Evolutionary conservation across 1,140 invertebrate species (phyloP).

Genomic region (Bombus fervidus): DNA sequence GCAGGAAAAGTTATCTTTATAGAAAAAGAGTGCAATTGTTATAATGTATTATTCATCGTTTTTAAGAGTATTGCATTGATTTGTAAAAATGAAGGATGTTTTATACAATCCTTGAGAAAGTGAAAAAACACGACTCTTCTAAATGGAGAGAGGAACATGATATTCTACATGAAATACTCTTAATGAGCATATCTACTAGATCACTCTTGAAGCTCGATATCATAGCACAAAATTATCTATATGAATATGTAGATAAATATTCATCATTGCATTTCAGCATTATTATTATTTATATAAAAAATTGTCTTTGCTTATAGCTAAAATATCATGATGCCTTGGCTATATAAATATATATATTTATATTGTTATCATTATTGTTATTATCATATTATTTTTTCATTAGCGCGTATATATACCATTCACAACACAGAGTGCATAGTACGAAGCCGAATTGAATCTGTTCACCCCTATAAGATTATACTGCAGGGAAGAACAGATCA

Average conservation of each 20-base stretch:
- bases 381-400: constrained; percentile 67
- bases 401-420: constrained; percentile 77
- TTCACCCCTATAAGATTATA: constrained; percentile 63
- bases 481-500: constrained; percentile 66
- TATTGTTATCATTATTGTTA: constrained; percentile 73
- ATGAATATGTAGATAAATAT: constrained; percentile 78
- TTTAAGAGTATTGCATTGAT: constrained; percentile 21
- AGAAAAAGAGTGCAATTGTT: neutral
- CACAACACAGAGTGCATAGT: constrained; percentile 83
- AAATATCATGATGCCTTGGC: constrained; percentile 81
- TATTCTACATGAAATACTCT: constrained; percentile 58
- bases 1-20: neutral
- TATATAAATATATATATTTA: constrained; percentile 77
- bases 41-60: constrained; percentile 8
- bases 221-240: constrained; percentile 58
- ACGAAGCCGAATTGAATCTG: constrained; percentile 78
- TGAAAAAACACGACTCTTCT: constrained; percentile 54
- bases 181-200: constrained; percentile 49
- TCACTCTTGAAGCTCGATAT: constrained; percentile 60
- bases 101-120: neutral
- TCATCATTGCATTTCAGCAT: constrained; percentile 73
- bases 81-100: neutral
- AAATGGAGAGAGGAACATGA: constrained; percentile 60
- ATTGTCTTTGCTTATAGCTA: constrained; percentile 82
- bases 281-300: constrained; percentile 81